Evolutionary conservation across 2,797 vertebrate genomes (phyloP).

Genomic region (Periophthalmus magnuspinnatus): DNA sequence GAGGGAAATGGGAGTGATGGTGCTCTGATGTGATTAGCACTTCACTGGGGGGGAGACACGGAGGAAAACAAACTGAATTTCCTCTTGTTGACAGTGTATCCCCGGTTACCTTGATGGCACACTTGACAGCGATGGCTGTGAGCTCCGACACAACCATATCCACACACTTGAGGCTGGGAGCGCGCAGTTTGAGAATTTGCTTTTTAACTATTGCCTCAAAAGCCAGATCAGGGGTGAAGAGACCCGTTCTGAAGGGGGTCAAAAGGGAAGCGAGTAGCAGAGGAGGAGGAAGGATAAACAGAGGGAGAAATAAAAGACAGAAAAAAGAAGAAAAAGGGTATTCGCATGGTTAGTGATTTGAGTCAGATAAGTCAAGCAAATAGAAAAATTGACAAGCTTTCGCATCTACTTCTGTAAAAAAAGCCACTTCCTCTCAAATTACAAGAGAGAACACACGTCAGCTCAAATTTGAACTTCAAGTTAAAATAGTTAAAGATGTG

Average conservation of each 20-base stretch:
- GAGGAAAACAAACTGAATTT: slow-evolving; percentile 32
- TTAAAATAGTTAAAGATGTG: not conserved
- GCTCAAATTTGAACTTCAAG: slow-evolving; percentile 15
- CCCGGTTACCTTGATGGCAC: slow-evolving; percentile 85
- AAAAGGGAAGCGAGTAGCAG: slow-evolving; percentile 45
- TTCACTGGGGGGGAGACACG: slow-evolving; percentile 33
- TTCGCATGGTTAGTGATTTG: slow-evolving; percentile 72
- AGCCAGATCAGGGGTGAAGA: slow-evolving; percentile 92
- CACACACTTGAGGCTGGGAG: slow-evolving; percentile 91
- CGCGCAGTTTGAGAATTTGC: slow-evolving; percentile 92
- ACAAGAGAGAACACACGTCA: slow-evolving; percentile 10
- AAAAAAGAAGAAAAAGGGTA: slow-evolving; percentile 49
- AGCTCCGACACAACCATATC: slow-evolving; percentile 90
- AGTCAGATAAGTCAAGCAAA: slow-evolving; percentile 49
- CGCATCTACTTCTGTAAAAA: slow-evolving; percentile 46
- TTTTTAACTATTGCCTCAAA: slow-evolving; percentile 94
- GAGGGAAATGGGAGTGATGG: slow-evolving; percentile 7
- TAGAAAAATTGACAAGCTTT: slow-evolving; percentile 66
- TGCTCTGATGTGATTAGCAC: slow-evolving; percentile 42
- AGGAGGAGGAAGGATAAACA: slow-evolving; percentile 35
- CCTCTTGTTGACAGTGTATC: slow-evolving; percentile 26
- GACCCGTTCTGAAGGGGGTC: slow-evolving; percentile 83
- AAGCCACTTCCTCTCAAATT: slow-evolving; percentile 21
- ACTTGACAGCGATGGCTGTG: slow-evolving; percentile 88
- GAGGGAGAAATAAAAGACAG: slow-evolving; percentile 36